These are phyloP conservation scores for Lasioglossum malachurum DNA, from an alignment of 2,888 invertebrate species.

Conservation along the genomic window DNA sequence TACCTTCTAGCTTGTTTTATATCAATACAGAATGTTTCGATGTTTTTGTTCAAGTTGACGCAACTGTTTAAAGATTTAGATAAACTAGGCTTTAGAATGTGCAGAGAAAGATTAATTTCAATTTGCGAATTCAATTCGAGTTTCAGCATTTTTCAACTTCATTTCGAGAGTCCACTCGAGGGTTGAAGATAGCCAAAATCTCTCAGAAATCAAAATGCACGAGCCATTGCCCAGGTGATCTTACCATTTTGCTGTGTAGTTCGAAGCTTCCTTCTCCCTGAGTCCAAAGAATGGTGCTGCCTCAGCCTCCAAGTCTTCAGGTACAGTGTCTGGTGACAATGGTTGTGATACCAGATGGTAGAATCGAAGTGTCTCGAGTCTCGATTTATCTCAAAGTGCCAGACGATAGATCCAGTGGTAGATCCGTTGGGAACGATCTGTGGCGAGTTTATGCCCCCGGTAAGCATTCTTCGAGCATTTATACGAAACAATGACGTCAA, in stretches of 20 bases:
- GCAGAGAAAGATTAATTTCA: background rate
- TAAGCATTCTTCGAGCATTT: constrained; percentile 74
- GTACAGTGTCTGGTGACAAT: background rate
- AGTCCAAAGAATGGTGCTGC: background rate
- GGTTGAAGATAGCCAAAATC: background rate
- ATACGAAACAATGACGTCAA: constrained; percentile 82
- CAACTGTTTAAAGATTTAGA: no score
- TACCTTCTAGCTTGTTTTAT: background rate
- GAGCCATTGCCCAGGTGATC: background rate
- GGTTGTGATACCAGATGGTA: background rate
- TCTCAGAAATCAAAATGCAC: background rate
- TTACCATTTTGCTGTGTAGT: constrained; percentile 47
- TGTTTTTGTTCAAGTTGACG: background rate
- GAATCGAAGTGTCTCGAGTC: background rate
- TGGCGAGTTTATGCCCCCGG: constrained; percentile 65
- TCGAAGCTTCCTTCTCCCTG: background rate
- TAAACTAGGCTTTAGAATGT: no score
- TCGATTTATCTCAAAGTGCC: background rate
- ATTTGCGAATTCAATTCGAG: background rate
- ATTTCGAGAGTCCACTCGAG: background rate
- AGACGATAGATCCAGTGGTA: background rate
- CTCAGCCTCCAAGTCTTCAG: background rate
- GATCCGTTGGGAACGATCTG: constrained; percentile 50
- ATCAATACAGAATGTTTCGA: background rate
- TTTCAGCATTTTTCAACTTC: background rate